phyloP scores from a whole-genome alignment of 2,113 vertebrate species.

The Oreochromis niloticus region DNA sequence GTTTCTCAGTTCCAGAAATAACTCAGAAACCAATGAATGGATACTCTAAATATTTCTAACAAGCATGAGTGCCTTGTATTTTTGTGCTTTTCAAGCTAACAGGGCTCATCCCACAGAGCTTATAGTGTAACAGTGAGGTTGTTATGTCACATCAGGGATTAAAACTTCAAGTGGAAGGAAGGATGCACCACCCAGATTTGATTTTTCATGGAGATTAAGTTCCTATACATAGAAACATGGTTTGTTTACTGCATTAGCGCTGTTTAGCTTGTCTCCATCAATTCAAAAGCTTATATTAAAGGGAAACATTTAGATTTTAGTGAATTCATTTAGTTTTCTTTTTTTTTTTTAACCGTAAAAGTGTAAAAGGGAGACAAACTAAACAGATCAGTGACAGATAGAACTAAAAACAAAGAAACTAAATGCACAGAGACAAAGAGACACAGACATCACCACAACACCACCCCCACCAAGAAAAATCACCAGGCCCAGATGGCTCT shows the following conservation, averaged over 20 bases:
- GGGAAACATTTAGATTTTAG: background rate
- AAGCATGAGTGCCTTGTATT: background rate
- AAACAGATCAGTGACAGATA: background rate
- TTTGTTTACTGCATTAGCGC: background rate
- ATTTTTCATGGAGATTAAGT: background rate
- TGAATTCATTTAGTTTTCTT: background rate
- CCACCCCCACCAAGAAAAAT: slow-evolving; percentile 28
- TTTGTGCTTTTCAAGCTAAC: background rate
- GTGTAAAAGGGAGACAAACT: background rate
- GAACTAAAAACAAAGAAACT: background rate
- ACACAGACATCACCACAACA: background rate
- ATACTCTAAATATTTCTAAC: background rate
- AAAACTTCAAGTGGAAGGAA: background rate
- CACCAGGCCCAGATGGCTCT: slow-evolving; percentile 71
- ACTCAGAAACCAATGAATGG: background rate
- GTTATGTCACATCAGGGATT: slow-evolving; percentile 13
- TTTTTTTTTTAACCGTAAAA: background rate
- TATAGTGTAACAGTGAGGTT: background rate
- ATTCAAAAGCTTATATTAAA: background rate
- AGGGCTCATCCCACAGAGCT: background rate
- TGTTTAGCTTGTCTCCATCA: background rate
- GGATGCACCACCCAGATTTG: background rate
- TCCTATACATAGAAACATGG: background rate
- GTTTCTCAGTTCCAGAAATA: background rate
- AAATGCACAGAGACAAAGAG: background rate